phyloP scores from a whole-genome alignment of 2,888 invertebrate species.

The Tetropium fuscum region DNA sequence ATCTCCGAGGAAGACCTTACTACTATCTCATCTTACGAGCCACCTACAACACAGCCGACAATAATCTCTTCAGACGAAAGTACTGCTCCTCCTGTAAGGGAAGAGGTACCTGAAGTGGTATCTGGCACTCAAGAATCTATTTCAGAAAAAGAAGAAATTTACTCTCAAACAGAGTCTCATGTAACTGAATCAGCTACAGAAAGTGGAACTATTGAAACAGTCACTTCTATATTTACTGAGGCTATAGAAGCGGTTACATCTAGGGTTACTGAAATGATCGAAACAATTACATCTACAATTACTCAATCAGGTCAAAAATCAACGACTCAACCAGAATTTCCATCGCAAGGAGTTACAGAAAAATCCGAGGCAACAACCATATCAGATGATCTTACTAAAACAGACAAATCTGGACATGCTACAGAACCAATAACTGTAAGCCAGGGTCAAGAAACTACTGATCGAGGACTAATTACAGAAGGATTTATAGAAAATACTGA shows the following conservation, averaged over 20 bases:
- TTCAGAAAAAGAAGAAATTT: conserved; percentile 28
- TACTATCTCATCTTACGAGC: conserved; percentile 48
- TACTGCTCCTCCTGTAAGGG: conserved; percentile 23
- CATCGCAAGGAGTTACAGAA: conserved; percentile 13
- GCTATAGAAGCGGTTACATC: conserved; percentile 41
- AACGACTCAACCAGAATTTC: conserved; percentile 9
- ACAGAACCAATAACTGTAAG: not conserved
- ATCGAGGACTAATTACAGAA: conserved; percentile 7
- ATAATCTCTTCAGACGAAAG: conserved; percentile 29
- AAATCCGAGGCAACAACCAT: conserved; percentile 8
- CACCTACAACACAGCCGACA: conserved; percentile 43
- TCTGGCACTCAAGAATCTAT: conserved; percentile 1
- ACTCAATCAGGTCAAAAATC: conserved; percentile 23
- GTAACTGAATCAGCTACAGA: conserved; percentile 32
- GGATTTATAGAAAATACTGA: conserved; percentile 1
- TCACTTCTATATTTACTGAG: conserved; percentile 45
- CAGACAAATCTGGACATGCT: conserved; percentile 2
- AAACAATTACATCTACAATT: conserved; percentile 34
- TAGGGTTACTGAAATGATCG: conserved; percentile 31
- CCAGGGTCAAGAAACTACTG: conserved; percentile 1
- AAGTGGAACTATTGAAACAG: conserved; percentile 37
- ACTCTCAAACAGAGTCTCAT: conserved; percentile 26
- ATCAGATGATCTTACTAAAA: not conserved
- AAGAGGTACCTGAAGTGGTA: conserved; percentile 34
- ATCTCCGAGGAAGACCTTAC: conserved; percentile 64